Evolutionary conservation across 1,140 invertebrate species (phyloP), one percentile per base, ranked within the genome.

Genomic region (Aleiodes sp.): DNA sequence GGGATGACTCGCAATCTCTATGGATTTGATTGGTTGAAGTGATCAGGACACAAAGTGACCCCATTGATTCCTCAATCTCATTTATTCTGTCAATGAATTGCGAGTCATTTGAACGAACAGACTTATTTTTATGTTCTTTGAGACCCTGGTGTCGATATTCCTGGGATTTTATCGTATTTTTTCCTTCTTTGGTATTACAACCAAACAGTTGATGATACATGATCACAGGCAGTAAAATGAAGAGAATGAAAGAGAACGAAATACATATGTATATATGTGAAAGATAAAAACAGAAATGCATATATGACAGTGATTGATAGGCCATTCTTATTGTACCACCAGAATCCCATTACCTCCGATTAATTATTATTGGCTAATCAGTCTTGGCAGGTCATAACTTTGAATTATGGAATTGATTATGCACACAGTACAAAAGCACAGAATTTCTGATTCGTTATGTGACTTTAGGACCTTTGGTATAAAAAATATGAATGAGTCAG

Each of bases 281-380:
- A 71, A 78, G 76, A 78, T 79, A 73, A 78, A 74, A 73, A 68
- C 21, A 46, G 59, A 57, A 63, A 62, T n/a, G 2, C 52, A 60
- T 24, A 65, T 61, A 70, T 69, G 75, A 78, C 70, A 68, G 73
- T 76, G 77, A 79, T 79, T 75, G 77, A 79, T 79, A 70, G 75
- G 41, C 29, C 60, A 33, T 28, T 52, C n/a, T n/a, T n/a, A n/a
- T 46, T 35, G 52, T 31, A 16, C 26, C 59, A 65, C 37, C 67
- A 69, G 64, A 43, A 70, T 67, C 46, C 64, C 71, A 68, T 77
- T 75, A 78, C 76, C 70, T 78, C 75, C 77, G 74, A 79, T 79
- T 79, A 79, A 79, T 79, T 79, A 79, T 78, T 78, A 79, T 79
- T 76, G 70, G 68, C 52, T 78, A 79, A 79, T 79, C 77, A 74